Conservation (phyloP, 2,888 invertebrate genomes). For the Eilema sororculum region DNA sequence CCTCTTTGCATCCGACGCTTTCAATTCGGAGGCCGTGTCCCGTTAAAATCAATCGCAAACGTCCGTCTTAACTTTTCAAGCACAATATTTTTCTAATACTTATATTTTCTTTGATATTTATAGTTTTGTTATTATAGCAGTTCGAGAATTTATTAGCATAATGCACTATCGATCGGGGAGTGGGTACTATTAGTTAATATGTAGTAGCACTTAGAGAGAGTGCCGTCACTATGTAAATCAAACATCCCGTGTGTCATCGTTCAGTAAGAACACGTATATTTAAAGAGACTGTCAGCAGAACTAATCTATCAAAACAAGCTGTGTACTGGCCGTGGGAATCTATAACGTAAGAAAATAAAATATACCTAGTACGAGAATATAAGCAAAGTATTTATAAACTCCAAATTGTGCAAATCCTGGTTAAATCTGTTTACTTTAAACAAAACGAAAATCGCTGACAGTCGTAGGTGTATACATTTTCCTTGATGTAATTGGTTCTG, state of each 20-base stretch:
- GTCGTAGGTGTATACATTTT: no score
- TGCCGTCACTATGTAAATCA: slow-evolving; percentile 13
- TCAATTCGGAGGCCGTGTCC: no score
- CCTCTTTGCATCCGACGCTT: no score
- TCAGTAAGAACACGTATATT: slow-evolving; percentile 16
- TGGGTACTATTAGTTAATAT: neutral
- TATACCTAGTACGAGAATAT: neutral
- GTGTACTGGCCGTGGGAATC: neutral
- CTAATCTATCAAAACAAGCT: slow-evolving; percentile 9
- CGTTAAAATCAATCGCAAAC: no score
- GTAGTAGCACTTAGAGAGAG: slow-evolving; percentile 6
- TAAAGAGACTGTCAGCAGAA: slow-evolving; percentile 14
- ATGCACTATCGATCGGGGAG: neutral
- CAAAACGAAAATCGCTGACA: no score
- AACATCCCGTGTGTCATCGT: slow-evolving; percentile 18
- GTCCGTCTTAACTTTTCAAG: neutral
- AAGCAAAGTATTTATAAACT: neutral
- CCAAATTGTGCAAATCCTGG: neutral
- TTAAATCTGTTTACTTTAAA: neutral
- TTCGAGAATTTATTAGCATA: neutral
- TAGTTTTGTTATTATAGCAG: neutral
- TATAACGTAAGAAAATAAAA: neutral
- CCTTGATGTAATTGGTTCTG: neutral
- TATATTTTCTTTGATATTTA: neutral
- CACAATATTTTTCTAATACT: neutral